A percentile compares a stretch with the other conserved stretches of the same genome.
These are phyloP conservation scores for Microctonus aethiopoides DNA, from an alignment of 2,888 invertebrate genomes.

Conservation along the genomic window DNA sequence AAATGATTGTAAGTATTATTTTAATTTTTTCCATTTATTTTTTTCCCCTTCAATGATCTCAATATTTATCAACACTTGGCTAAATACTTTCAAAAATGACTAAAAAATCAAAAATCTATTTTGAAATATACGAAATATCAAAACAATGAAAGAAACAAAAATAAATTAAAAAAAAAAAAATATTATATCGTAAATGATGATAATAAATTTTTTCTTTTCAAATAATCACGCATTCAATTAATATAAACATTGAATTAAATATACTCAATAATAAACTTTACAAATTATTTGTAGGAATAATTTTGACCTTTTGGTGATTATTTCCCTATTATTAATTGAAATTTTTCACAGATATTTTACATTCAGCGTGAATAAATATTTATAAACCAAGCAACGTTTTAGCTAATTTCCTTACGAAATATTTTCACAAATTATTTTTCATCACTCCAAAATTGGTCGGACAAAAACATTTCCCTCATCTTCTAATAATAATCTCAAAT, in stretches of 20 bases:
- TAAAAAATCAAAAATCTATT: not conserved
- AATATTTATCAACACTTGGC: not conserved
- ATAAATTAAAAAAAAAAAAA: not conserved
- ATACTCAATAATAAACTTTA: too few relatives aligned
- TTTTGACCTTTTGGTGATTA: too few relatives aligned
- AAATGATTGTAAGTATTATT: not conserved
- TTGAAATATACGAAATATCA: not conserved
- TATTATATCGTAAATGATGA: not conserved
- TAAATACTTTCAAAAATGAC: not conserved
- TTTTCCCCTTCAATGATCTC: not conserved
- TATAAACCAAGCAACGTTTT: not conserved
- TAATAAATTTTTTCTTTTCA: too few relatives aligned
- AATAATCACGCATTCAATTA: too few relatives aligned
- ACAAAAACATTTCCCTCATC: not conserved
- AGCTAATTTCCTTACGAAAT: not conserved
- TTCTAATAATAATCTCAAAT: too few relatives aligned
- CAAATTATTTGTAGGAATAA: too few relatives aligned
- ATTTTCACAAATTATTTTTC: not conserved
- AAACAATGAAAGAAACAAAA: not conserved
- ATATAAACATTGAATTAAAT: too few relatives aligned
- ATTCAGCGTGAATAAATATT: not conserved
- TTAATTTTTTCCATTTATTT: too few relatives aligned
- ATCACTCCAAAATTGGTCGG: not conserved
- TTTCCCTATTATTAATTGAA: too few relatives aligned
- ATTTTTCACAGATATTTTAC: too few relatives aligned